Evolutionary conservation across 2,797 vertebrate species (phyloP).

Genomic region (Microtus agrestis): DNA sequence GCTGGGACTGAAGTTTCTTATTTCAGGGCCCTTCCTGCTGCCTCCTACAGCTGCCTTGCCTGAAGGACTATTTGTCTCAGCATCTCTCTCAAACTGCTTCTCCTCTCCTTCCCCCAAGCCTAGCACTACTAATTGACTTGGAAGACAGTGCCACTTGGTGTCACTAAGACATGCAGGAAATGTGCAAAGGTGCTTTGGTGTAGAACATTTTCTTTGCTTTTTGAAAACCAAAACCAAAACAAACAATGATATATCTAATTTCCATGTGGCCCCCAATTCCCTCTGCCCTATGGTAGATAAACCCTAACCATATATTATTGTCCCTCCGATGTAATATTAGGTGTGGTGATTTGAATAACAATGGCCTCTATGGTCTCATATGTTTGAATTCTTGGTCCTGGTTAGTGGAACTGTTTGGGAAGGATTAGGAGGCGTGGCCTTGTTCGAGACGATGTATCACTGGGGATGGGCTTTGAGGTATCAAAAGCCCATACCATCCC

Average conservation of each 20-base stretch:
- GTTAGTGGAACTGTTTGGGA: neutral
- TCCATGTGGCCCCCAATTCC: neutral
- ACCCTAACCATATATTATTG: neutral
- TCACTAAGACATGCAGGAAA: neutral
- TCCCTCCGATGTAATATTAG: neutral
- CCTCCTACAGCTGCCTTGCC: too few relatives aligned
- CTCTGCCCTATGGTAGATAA: neutral
- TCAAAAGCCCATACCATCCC: neutral
- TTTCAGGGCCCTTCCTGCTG: neutral
- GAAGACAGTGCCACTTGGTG: neutral
- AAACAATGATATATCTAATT: neutral
- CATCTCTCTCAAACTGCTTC: neutral
- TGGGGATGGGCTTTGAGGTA: neutral
- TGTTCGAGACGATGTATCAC: neutral
- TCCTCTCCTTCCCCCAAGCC: neutral
- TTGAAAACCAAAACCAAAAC: neutral
- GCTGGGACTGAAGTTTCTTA: neutral
- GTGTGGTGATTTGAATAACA: neutral
- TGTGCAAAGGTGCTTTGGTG: neutral
- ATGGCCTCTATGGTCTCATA: neutral
- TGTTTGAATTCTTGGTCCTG: neutral
- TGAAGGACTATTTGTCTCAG: neutral
- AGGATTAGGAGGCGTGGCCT: neutral
- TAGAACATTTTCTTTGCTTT: neutral
- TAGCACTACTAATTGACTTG: neutral